Evolutionary conservation across 2,113 vertebrate species (phyloP).

Genomic region (Lates calcarifer): DNA sequence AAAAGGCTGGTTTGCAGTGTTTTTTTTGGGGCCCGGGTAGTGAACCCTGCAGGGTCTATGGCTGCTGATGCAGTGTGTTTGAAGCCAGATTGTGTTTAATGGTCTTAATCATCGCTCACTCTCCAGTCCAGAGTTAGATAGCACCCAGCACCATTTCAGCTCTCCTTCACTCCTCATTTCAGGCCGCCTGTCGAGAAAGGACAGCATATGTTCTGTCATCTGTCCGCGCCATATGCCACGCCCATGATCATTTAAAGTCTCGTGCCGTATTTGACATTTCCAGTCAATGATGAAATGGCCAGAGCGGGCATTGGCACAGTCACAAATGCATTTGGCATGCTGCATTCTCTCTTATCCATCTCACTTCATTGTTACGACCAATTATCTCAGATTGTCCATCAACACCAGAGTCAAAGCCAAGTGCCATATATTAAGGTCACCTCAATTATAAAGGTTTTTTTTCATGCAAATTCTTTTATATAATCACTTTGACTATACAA

Average conservation of each 20-base stretch:
- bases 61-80: conserved; percentile 31
- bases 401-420: conserved; percentile 38
- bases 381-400: conserved; percentile 50
- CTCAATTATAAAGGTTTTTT: conserved; percentile 22
- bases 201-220: conserved; percentile 74
- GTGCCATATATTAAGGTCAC: conserved; percentile 41
- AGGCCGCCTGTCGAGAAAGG: conserved; percentile 40
- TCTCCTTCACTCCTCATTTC: conserved; percentile 62
- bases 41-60: background rate
- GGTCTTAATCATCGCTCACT: conserved; percentile 61
- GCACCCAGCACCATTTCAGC: conserved; percentile 31
- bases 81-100: conserved; percentile 65
- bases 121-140: conserved; percentile 42
- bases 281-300: conserved; percentile 38
- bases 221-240: conserved; percentile 70
- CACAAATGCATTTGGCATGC: conserved; percentile 55
- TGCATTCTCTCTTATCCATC: conserved; percentile 39
- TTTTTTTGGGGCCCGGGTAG: background rate
- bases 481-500: conserved; percentile 21
- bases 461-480: conserved; percentile 20
- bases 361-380: conserved; percentile 39
- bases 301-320: conserved; percentile 30
- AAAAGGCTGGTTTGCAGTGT: conserved; percentile 20
- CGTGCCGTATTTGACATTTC: conserved; percentile 60
- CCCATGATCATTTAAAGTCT: conserved; percentile 55